Base-by-base conservation (phyloP, 1,140 invertebrate species). In the Drosophila littoralis region DNA sequence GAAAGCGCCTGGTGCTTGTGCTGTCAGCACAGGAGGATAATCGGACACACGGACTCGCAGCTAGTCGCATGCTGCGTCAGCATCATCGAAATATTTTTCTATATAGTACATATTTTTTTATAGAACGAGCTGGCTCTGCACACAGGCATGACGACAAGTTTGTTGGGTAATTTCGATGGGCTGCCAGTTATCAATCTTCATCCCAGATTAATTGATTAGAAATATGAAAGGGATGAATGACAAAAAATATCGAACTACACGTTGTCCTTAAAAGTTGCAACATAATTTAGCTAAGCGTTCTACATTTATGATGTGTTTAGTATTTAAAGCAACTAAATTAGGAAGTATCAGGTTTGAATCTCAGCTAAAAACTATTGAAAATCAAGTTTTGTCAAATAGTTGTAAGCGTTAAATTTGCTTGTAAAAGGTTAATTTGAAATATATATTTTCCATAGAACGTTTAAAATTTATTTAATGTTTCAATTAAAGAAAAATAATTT, bases 181-280 rank as follows among this genome's bases (percentile, higher is more conserved):
- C 38, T 77, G 57, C 66, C 59, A 43, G 71, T 40, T 77, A 86
- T 86, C 79, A 82, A 77, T 82, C 75, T 86, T 82, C 64, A 66
- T 86, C 69, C 63, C 40, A 68, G 45, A 69, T 63, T 82, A 82
- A 79, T 88, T 77, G 74, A 63, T 68, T 55, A 48, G 7, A 46
- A 59, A 50, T 54, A 64, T 15, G 45, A 33, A 60, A 22, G 54
- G 38, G 8, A 12, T 7, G 13, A 71, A 58, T 52, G 36, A 45
- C n/a, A n/a, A 17, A 52, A 69, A 46, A 52, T 54, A 48, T 35
- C 13, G 3, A 50, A 32, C 6, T 52, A 46, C 7, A 38, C 7
- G 15, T 17, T 17, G 35, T 22, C 35, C 38, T 1, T 12, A 60
- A 48, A 9, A 22, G 10, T 32, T 42, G n/a, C 33, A 52, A 64